phyloP scores from a whole-genome alignment of 2,113 vertebrate genomes.

The Pongo abelii region DNA sequence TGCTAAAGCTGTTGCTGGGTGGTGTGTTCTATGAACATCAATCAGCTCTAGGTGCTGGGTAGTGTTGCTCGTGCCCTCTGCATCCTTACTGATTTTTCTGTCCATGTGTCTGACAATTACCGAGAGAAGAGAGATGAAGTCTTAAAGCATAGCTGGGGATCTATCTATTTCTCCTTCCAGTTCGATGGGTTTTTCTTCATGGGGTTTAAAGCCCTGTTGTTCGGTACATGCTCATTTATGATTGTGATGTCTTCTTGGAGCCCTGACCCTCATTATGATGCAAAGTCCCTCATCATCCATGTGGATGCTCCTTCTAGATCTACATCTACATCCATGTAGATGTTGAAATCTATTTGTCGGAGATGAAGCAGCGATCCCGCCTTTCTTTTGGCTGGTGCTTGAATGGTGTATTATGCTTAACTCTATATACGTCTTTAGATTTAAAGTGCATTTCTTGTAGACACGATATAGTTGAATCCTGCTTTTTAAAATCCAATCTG shows the following conservation, averaged over 20 bases:
- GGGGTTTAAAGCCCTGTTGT: neutral
- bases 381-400: neutral
- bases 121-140: too few species aligned
- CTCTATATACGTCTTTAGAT: neutral
- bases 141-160: too few species aligned
- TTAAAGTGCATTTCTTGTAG: neutral
- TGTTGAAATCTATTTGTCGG: neutral
- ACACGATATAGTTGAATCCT: neutral
- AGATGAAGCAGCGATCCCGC: too few species aligned
- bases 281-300: neutral
- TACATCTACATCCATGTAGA: too few species aligned
- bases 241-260: neutral
- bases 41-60: fast-evolving
- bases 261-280: neutral
- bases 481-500: neutral
- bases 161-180: neutral
- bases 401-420: neutral
- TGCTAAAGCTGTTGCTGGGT: fast-evolving
- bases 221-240: neutral
- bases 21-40: fast-evolving
- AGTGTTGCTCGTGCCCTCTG: too few species aligned
- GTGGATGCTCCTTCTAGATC: neutral
- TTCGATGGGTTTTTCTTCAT: neutral
- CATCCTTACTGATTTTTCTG: neutral
- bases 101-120: neutral